Evolutionary conservation across 2,113 vertebrate species (phyloP).

Genomic region (Callipepla squamata): DNA sequence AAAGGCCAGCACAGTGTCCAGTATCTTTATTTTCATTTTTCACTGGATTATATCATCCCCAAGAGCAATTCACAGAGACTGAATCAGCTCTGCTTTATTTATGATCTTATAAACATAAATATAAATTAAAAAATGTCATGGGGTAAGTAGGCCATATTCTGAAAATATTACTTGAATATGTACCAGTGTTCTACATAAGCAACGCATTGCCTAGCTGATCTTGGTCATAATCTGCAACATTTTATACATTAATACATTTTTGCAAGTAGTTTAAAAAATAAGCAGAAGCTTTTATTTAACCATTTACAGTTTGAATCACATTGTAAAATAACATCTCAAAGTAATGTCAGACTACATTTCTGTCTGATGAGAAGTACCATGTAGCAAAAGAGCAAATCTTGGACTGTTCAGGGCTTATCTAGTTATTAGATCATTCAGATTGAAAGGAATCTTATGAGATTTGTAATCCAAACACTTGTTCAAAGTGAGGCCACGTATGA

Average conservation of each 20-base stretch:
- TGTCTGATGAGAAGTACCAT: neutral
- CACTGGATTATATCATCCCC: neutral
- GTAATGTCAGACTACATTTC: neutral
- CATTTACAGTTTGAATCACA: neutral
- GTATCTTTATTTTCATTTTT: neutral
- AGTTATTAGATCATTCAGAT: neutral
- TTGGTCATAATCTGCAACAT: neutral
- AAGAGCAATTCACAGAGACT: neutral
- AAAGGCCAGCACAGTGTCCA: neutral
- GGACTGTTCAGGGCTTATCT: neutral
- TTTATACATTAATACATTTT: neutral
- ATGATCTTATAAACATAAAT: slow-evolving; percentile 24
- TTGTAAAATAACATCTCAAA: neutral
- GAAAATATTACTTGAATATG: slow-evolving; percentile 9
- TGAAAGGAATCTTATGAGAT: neutral
- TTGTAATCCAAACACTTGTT: neutral
- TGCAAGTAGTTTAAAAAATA: neutral
- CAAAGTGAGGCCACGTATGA: neutral
- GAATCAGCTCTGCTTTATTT: neutral
- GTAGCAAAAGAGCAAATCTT: neutral
- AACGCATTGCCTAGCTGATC: neutral
- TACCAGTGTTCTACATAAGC: neutral
- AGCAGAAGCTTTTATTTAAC: neutral
- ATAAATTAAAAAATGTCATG: neutral
- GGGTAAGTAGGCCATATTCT: neutral